These are phyloP conservation scores for Coenonympha glycerion DNA, from an alignment of 2,888 invertebrate genomes.

Conservation along the genomic window DNA sequence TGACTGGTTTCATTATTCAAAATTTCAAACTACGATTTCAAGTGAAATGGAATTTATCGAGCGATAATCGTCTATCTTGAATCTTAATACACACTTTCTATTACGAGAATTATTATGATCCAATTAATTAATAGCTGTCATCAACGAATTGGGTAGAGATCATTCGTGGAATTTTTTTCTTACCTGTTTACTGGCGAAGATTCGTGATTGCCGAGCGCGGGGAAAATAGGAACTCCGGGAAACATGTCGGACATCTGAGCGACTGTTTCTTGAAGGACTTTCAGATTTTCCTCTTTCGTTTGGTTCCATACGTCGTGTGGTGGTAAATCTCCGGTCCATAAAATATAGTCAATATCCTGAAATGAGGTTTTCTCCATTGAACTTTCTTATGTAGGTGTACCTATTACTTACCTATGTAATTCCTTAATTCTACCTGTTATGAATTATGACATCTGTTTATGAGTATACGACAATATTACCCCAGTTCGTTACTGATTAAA, in stretches of 20 bases:
- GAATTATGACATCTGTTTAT: too few species aligned
- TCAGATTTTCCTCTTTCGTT: slow-evolving; percentile 90
- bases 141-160: too few species aligned
- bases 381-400: too few species aligned
- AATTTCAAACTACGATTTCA: too few species aligned
- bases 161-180: too few species aligned
- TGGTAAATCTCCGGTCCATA: slow-evolving; percentile 97
- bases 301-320: slow-evolving; percentile 98
- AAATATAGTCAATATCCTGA: slow-evolving; percentile 92
- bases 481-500: too few species aligned
- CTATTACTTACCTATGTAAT: too few species aligned
- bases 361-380: too few species aligned
- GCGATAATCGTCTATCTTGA: background rate
- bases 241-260: slow-evolving; percentile 90
- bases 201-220: slow-evolving; percentile 97
- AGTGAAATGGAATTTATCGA: too few species aligned
- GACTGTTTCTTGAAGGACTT: slow-evolving; percentile 89
- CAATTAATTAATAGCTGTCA: background rate
- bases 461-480: too few species aligned
- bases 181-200: slow-evolving; percentile 96
- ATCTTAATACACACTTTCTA: background rate
- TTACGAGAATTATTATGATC: background rate
- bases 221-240: slow-evolving; percentile 94
- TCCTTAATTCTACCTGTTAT: too few species aligned
- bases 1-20: too few species aligned